Percentiles rank a stretch among this genome's conserved stretches.
Evolutionary conservation across 2,888 invertebrate species (phyloP).

Genomic region (Rhodophaea formosa): DNA sequence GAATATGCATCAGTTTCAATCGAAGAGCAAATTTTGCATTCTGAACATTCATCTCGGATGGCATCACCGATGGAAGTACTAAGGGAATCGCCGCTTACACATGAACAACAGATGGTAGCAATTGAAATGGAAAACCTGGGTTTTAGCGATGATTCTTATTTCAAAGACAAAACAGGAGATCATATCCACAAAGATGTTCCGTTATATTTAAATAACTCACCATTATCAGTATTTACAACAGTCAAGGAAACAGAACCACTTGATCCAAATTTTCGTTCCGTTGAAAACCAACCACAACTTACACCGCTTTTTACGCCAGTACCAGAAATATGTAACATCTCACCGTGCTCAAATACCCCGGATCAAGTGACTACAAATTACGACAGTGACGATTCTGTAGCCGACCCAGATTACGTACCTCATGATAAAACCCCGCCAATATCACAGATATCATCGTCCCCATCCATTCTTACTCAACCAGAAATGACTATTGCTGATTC

Average conservation of each 20-base stretch:
- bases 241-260: neutral
- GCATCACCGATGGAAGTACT: neutral
- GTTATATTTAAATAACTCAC: neutral
- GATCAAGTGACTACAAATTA: constrained; percentile 11
- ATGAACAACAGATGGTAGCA: constrained; percentile 14
- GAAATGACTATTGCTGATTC: no score
- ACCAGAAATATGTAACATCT: constrained; percentile 9
- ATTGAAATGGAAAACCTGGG: constrained; percentile 13
- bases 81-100: no score
- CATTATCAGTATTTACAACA: constrained; percentile 23
- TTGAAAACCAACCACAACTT: constrained; percentile 21
- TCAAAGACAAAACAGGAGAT: no score
- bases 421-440: no score
- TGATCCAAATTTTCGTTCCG: no score
- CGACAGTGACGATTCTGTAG: no score
- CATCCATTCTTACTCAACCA: no score
- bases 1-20: no score
- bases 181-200: constrained; percentile 7
- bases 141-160: neutral
- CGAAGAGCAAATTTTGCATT: no score
- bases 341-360: no score
- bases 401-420: no score
- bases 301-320: constrained; percentile 24
- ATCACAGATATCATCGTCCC: no score
- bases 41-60: neutral